These are phyloP conservation scores for Benthosema pterotum DNA, from an alignment of 2,797 vertebrate genomes.

Conservation along the genomic window DNA sequence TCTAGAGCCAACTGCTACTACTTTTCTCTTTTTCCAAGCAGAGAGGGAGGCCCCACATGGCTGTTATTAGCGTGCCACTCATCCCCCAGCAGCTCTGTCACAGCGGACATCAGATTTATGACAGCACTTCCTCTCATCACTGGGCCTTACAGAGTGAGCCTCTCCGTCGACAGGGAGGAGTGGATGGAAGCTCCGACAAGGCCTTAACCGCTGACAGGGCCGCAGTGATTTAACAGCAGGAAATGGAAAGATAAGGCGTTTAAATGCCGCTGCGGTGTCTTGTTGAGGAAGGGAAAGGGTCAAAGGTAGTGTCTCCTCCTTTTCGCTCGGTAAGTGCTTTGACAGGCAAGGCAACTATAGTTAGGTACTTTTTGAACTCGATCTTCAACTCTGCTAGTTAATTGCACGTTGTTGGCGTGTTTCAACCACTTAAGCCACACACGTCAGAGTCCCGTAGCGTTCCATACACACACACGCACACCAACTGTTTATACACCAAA, in stretches of 20 bases:
- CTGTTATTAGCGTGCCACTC: constrained; percentile 23
- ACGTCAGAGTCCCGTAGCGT: too few species aligned
- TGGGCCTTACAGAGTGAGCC: constrained; percentile 8
- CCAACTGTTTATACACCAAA: too few species aligned
- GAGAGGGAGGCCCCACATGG: neutral
- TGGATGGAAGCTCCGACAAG: constrained; percentile 30
- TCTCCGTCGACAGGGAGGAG: constrained; percentile 24
- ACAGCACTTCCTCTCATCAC: constrained; percentile 24
- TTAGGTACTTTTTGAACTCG: too few species aligned
- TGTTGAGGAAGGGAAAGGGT: neutral
- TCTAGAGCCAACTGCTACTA: neutral
- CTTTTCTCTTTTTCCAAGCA: constrained; percentile 1
- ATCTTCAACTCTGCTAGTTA: too few species aligned
- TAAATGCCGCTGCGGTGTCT: constrained; percentile 14
- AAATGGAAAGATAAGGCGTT: constrained; percentile 32
- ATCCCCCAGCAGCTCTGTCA: constrained; percentile 16
- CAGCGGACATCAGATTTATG: constrained; percentile 32
- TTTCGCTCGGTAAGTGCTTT: too few species aligned
- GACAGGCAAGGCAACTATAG: too few species aligned
- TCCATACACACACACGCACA: too few species aligned
- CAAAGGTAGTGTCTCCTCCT: neutral
- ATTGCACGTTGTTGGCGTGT: too few species aligned
- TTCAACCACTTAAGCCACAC: too few species aligned
- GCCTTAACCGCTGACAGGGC: constrained; percentile 36
- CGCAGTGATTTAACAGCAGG: constrained; percentile 50